Conservation (phyloP, 2,113 vertebrate species). For the Balaeniceps rex region DNA sequence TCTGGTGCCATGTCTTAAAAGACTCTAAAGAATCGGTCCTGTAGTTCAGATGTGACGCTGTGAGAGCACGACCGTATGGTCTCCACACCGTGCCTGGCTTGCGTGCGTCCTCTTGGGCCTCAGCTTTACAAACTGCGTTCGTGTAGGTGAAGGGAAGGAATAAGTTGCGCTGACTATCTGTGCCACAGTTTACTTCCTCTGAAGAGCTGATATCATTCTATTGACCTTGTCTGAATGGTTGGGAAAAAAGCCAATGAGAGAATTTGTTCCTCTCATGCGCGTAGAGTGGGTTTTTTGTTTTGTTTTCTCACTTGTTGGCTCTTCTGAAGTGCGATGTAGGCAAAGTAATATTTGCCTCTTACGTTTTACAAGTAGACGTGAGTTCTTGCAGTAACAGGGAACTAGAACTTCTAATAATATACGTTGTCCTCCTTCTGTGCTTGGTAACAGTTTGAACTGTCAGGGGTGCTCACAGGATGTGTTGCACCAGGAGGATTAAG, state of each 20-base stretch:
- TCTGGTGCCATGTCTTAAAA: neutral
- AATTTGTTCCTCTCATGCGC: neutral
- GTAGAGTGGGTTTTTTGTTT: neutral
- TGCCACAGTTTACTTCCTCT: neutral
- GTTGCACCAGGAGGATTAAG: neutral
- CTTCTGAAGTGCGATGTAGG: neutral
- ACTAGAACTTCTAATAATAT: neutral
- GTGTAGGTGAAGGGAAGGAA: neutral
- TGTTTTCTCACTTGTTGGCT: neutral
- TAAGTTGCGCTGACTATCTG: neutral
- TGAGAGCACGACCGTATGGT: rapidly evolving
- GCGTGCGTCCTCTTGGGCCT: neutral
- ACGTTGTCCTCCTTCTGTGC: neutral
- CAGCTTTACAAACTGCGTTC: neutral
- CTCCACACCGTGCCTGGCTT: neutral
- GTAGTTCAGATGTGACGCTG: neutral
- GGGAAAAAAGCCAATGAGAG: neutral
- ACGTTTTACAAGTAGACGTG: neutral
- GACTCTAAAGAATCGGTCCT: neutral
- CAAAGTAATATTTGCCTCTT: neutral
- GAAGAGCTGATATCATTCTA: neutral
- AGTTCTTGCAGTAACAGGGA: neutral
- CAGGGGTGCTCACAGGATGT: neutral
- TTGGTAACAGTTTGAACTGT: neutral
- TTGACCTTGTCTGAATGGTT: neutral